Evolutionary conservation across 2,797 vertebrate species (phyloP), one percentile per base, ranked within the genome.

Genomic region (Coracias cyanogaster): DNA sequence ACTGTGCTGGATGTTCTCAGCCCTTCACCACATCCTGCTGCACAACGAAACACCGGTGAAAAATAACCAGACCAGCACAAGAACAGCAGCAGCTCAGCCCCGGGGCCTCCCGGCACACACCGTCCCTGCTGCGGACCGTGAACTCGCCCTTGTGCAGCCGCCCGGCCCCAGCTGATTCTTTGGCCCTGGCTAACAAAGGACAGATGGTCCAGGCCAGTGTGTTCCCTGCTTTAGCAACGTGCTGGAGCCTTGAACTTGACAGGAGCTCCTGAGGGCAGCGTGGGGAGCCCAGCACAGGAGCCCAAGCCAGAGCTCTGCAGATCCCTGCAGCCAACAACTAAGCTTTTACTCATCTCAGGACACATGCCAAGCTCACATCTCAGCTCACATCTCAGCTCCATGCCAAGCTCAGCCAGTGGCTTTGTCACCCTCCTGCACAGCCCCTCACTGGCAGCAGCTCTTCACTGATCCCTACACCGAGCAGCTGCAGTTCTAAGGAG

Each of bases 191-290:
- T 66, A 35, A 28, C 15, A 14, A 37, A 37, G 37, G 37, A 7
- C 10, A 28, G 26, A 25, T 1, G 25, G 43, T 7, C 21, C 55
- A 29, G 26, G 46, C 26, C 22, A 28, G 66, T n/a, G 19, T 0
- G 5, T 2, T 15, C 19, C 0, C 0, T 2, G 8, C 48, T 55
- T 24, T 18, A 45, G 28, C 43, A 10, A 29, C 0, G 2, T 2
- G 7, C 71, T 11, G 35, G 64, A 5, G 43, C 58, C 60, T 35
- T 51, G 14, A 29, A 3, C 22, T 35, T 1, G 52, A n/a, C 70
- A 37, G 8, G 37, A 37, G 37, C 37, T 10, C 8, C 37, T 37
- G 37, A 37, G 74, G 10, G 35, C 28, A 28, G 21, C 18, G 37
- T 10, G 35, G 39, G 22, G 45, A 49, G 58, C 19, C 29, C 29